Conservation (phyloP, 2,888 invertebrate species). For the Troides helena region DNA sequence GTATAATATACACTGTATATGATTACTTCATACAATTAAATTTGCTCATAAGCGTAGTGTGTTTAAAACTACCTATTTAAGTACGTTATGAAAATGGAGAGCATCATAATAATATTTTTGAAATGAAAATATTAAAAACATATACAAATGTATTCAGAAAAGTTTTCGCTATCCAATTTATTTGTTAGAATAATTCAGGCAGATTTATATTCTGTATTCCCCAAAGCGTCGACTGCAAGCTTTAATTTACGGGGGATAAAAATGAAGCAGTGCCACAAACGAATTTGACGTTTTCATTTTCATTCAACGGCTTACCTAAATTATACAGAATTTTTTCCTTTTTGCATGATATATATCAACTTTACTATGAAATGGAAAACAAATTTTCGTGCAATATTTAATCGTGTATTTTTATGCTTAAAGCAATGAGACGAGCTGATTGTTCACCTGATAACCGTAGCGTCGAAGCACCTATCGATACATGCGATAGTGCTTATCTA, state of each 20-base stretch:
- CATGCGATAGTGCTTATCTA: too few species aligned
- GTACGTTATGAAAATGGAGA: neutral
- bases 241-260: constrained; percentile 5
- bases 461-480: too few species aligned
- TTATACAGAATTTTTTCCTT: neutral
- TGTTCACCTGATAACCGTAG: too few species aligned
- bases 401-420: neutral
- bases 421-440: neutral
- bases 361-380: neutral
- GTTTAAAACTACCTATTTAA: neutral
- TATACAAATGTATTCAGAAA: neutral
- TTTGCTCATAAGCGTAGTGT: too few species aligned
- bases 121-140: neutral
- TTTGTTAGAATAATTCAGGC: neutral
- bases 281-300: neutral
- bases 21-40: too few species aligned
- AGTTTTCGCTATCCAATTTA: neutral
- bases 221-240: neutral
- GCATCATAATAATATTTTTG: neutral
- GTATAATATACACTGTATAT: too few species aligned
- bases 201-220: neutral
- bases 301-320: neutral
- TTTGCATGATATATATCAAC: neutral
- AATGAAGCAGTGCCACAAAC: neutral
- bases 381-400: neutral